phyloP scores from a whole-genome alignment of 2,888 invertebrate genomes.

The Agapetus fuscipes region DNA sequence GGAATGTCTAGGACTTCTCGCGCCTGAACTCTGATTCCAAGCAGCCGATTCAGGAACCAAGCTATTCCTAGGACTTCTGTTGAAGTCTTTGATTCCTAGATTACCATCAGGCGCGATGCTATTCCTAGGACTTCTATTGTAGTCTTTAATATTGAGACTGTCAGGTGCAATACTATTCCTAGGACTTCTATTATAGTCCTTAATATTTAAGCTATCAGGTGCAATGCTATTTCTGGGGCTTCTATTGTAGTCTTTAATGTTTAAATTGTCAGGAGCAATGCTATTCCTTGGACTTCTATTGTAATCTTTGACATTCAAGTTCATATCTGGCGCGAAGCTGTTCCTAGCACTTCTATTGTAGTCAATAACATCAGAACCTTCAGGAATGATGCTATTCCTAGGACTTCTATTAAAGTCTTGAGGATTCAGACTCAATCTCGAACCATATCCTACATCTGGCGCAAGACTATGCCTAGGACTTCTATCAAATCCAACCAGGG shows the following conservation, averaged over 20 bases:
- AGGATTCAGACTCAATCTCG: slow-evolving; percentile 47
- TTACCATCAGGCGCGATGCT: slow-evolving; percentile 53
- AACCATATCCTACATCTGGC: slow-evolving; percentile 47
- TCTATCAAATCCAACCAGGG: slow-evolving; percentile 27
- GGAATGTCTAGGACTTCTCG: slow-evolving; percentile 51
- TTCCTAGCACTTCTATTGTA: slow-evolving; percentile 34
- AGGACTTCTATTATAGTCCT: slow-evolving; percentile 42
- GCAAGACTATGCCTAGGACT: slow-evolving; percentile 50
- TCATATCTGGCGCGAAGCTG: slow-evolving; percentile 46
- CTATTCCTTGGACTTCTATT: slow-evolving; percentile 39
- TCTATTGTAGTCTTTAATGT: slow-evolving; percentile 46
- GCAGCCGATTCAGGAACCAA: slow-evolving; percentile 46
- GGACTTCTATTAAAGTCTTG: slow-evolving; percentile 46
- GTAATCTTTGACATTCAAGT: slow-evolving; percentile 8
- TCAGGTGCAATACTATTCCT: slow-evolving; percentile 56
- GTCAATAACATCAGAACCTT: slow-evolving; percentile 21
- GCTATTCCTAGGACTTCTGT: slow-evolving; percentile 41
- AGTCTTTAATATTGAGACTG: slow-evolving; percentile 45
- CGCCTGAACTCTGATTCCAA: slow-evolving; percentile 38
- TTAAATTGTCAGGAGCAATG: too few relatives aligned
- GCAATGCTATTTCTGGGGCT: slow-evolving; percentile 48
- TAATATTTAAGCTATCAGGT: too few relatives aligned
- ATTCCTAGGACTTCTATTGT: slow-evolving; percentile 42
- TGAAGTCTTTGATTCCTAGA: slow-evolving; percentile 47
- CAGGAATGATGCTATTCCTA: slow-evolving; percentile 41